Conservation (phyloP, 2,888 invertebrate genomes). For the Euspilapteryx auroguttella region DNA sequence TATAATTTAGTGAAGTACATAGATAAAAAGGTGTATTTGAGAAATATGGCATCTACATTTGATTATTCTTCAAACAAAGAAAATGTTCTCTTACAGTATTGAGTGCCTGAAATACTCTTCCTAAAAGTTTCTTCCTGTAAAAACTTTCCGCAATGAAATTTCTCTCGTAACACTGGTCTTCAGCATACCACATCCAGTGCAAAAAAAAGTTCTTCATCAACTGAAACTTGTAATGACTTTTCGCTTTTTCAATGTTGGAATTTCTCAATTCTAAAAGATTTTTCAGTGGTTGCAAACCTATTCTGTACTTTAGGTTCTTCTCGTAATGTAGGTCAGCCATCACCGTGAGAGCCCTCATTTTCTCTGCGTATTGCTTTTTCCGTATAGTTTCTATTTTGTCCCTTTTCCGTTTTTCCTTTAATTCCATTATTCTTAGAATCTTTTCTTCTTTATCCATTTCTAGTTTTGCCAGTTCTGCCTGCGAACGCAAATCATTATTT, state of each 20-base stretch:
- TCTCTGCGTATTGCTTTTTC: conserved; percentile 54
- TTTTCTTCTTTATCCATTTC: conserved; percentile 66
- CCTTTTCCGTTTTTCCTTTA: conserved; percentile 62
- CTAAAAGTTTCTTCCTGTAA: conserved; percentile 48
- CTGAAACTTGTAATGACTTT: conserved; percentile 39
- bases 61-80: not conserved
- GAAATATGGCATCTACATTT: not conserved
- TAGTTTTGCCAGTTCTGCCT: conserved; percentile 49
- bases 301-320: conserved; percentile 30
- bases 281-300: conserved; percentile 33
- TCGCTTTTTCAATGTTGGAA: conserved; percentile 43
- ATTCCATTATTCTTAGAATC: conserved; percentile 57
- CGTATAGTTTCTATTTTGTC: conserved; percentile 65
- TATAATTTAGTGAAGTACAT: not conserved
- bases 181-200: conserved; percentile 55
- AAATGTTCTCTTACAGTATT: conserved; percentile 33
- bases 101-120: too few species aligned
- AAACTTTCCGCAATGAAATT: conserved; percentile 59
- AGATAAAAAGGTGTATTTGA: not conserved
- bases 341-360: conserved; percentile 41
- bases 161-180: conserved; percentile 50
- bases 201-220: conserved; percentile 48
- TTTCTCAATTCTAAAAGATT: conserved; percentile 27
- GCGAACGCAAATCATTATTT: conserved; percentile 8
- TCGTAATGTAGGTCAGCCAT: conserved; percentile 56